Base-by-base conservation (phyloP, 2,113 vertebrate genomes). In the Chloropsis cyanopogon region DNA sequence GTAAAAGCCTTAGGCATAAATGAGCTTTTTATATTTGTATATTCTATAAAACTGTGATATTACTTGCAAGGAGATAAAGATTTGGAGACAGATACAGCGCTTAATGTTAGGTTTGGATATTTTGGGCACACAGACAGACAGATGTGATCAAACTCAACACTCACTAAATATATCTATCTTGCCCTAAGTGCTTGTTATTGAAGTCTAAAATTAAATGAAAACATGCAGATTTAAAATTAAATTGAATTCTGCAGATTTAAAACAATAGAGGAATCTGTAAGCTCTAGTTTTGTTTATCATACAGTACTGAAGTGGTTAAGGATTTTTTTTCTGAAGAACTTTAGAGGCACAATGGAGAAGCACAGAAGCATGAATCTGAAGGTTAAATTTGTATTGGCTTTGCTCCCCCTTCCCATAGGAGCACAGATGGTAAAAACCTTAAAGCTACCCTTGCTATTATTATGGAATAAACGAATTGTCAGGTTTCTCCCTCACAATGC, bases 341-440 rank as follows among this genome's bases (percentile, higher is more conserved):
- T 88, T 41, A 86, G 76, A 69, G 80, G 89, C 96, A 95, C 76
- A 95, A 95, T 91, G 80, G 86, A 93, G 94, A 92, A 92, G 80
- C 86, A 95, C 63, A 92, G 91, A 96, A 93, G 91, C 93, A 96
- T 93, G 93, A 95, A 96, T 91, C 71, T 91, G 91, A 96, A 96
- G 94, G 93, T 95, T 96, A 93, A 93, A 96, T 95, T 96, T 93
- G 86, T 96, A 91, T 66, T 95, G 80, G 94, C 93, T 96, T 93
- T 92, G 94, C 86, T 96, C 50, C 80, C 92, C 86, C 83, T 95
- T 93, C 94, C 93, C 93, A 92, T 65, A 88, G 89, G 86, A 96
- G 86, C 91, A 96, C 93, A 96, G 93, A 95, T 95, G 94, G 94
- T 88, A 88, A 92, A 93, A 96, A 77, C 93, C 94, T 95, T 92